Conservation (phyloP, 2,113 vertebrate species). For the Taxidea taxus region DNA sequence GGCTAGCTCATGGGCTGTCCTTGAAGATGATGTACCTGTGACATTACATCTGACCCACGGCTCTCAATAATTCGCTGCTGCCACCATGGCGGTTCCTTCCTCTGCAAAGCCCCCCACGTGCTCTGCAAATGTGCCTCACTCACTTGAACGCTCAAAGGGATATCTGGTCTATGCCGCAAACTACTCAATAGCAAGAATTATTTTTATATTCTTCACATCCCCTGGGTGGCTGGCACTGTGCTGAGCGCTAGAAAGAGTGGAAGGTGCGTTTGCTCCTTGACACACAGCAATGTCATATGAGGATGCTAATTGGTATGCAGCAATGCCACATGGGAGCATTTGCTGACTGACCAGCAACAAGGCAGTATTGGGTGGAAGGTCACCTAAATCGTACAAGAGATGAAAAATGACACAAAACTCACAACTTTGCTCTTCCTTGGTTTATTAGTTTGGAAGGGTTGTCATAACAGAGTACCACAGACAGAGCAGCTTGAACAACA, state of each 20-base stretch:
- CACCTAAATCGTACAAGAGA: background rate
- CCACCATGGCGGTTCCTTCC: background rate
- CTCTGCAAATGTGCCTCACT: background rate
- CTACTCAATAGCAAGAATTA: rapidly evolving
- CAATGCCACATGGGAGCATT: background rate
- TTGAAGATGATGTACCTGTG: background rate
- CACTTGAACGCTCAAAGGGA: background rate
- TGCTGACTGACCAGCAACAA: background rate
- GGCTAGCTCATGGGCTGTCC: background rate
- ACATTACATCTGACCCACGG: too few relatives aligned
- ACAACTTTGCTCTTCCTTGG: background rate
- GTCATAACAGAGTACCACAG: background rate
- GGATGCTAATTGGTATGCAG: background rate
- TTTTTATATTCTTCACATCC: background rate
- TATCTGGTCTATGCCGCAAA: background rate
- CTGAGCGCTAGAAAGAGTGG: background rate
- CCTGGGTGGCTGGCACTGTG: background rate
- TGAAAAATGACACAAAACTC: background rate
- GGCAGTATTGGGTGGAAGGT: too few relatives aligned
- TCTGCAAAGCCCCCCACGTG: background rate
- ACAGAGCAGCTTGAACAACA: background rate
- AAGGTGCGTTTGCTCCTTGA: background rate
- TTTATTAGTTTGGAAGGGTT: background rate
- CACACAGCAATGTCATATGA: rapidly evolving
- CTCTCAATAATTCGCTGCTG: background rate